A percentile compares a stretch with the other conserved stretches of the same genome.
Evolutionary conservation across 2,888 invertebrate genomes (phyloP).

Genomic region (Emmelina monodactyla): DNA sequence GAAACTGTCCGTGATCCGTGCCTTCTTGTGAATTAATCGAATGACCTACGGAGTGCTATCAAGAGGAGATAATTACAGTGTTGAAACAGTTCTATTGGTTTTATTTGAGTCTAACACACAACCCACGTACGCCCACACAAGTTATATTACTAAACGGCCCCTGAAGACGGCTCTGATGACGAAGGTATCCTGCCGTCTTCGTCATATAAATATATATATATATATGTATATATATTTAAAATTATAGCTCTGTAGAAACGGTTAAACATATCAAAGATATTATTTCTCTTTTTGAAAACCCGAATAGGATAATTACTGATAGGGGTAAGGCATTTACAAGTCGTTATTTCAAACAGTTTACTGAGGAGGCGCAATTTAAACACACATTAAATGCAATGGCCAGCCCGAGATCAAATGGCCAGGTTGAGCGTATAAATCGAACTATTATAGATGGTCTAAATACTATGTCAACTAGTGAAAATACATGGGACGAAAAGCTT

Average conservation of each 20-base stretch:
- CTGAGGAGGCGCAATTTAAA: slow-evolving; percentile 7
- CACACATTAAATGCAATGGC: slow-evolving; percentile 14
- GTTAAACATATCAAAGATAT: slow-evolving; percentile 4
- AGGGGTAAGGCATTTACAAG: slow-evolving; percentile 4
- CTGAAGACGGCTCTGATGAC: no score
- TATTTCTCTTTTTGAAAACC: slow-evolving; percentile 7
- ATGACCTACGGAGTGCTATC: no score
- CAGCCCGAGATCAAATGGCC: slow-evolving; percentile 12
- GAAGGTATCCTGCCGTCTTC: no score
- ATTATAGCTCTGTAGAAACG: slow-evolving; percentile 6
- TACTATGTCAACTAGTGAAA: slow-evolving; percentile 10
- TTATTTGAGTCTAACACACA: no score
- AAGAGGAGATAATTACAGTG: no score
- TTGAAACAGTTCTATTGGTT: no score
- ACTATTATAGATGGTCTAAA: slow-evolving; percentile 13
- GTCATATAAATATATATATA: no score
- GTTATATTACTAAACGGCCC: no score
- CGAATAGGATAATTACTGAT: slow-evolving; percentile 7
- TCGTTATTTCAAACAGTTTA: slow-evolving; percentile 9
- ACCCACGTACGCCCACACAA: no score
- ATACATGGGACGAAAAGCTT: slow-evolving; percentile 12
- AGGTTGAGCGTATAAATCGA: slow-evolving; percentile 13
- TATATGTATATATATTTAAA: no score
- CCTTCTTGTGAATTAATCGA: no score
- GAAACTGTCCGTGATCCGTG: no score